Base-by-base conservation (phyloP, 2,888 invertebrate species). In the Caenorhabditis becei region DNA sequence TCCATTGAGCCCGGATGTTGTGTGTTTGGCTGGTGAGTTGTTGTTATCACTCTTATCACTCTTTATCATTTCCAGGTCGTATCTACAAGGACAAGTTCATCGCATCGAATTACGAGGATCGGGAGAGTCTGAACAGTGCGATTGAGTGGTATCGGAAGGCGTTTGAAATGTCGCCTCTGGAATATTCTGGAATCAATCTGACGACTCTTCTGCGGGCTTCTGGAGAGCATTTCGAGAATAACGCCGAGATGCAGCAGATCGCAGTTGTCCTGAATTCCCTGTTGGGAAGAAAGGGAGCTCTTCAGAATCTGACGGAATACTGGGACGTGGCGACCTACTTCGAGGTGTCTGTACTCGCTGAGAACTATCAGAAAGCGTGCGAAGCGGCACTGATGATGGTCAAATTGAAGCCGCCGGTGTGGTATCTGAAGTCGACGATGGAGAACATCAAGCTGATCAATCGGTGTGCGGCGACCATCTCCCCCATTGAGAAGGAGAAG, bases 181-280 rank as follows among this genome's bases (percentile, higher is more conserved):
- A 98, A 93, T 99, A 98, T 93, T 97, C 98, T 28, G 99, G 98
- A 71, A 97, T 99, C 83, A 99, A 99, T 93, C 93, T 99, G 89
- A 98, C 98, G 44, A 99, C 99, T 0, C 93, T 99, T 49, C 93
- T 99, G 77, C 97, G 98, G 71, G 97, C 98, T 88, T 96, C 95
- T 86, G 98, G 99, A 63, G 96, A 96, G 92, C 96, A 97, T 91
- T 97, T 99, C 91, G 95, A 95, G 75, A 89, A 89, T 23, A 92
- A 92, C 69, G 86, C 90, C 10, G 92, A 92, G 77, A 90, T 93
- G 79, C 92, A 92, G 84, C 91, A 92, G 82, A 92, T 93, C 89
- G 95, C 95, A 61, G 95, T 97, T 94, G 95, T 97, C 10, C 92
- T 99, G 83, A 99, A 98, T 92, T 97, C 97, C 92, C 93, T 98